Evolutionary conservation across 1,140 invertebrate genomes (phyloP).

Genomic region (Ips nitidus): DNA sequence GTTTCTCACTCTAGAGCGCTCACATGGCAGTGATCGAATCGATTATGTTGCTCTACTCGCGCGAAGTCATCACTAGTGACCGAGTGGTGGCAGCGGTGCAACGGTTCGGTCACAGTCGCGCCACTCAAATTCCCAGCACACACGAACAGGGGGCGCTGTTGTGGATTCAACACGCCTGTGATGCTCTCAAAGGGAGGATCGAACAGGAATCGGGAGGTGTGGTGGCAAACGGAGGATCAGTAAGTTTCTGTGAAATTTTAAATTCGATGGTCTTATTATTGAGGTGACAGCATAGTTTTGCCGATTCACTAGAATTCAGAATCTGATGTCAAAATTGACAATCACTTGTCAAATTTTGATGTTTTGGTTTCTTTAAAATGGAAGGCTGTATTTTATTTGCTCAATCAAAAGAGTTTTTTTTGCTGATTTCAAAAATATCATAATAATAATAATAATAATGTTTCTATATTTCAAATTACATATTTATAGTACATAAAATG

Average conservation of each 20-base stretch:
- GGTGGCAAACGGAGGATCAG: constrained; percentile 43
- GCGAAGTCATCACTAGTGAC: constrained; percentile 89
- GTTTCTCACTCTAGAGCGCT: constrained; percentile 70
- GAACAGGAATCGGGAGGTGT: constrained; percentile 52
- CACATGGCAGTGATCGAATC: constrained; percentile 97
- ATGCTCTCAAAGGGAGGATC: constrained; percentile 69
- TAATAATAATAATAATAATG: no score
- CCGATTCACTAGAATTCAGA: no score
- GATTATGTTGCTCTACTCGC: constrained; percentile 92
- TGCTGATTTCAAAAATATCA: no score
- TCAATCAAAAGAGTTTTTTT: no score
- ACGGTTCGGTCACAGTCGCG: constrained; percentile 60
- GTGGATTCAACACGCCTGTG: constrained; percentile 88
- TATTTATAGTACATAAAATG: no score
- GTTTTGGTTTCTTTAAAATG: no score
- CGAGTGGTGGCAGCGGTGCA: constrained; percentile 82
- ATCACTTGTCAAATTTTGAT: no score
- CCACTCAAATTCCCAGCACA: constrained; percentile 63
- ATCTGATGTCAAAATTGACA: no score
- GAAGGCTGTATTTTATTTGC: no score
- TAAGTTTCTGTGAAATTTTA: constrained; percentile 20
- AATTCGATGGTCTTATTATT: background rate
- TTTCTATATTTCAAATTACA: no score
- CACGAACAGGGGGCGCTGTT: constrained; percentile 86
- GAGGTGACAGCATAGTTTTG: no score